phyloP scores from a whole-genome alignment of 2,888 invertebrate genomes.

The Lathronympha strigana region DNA sequence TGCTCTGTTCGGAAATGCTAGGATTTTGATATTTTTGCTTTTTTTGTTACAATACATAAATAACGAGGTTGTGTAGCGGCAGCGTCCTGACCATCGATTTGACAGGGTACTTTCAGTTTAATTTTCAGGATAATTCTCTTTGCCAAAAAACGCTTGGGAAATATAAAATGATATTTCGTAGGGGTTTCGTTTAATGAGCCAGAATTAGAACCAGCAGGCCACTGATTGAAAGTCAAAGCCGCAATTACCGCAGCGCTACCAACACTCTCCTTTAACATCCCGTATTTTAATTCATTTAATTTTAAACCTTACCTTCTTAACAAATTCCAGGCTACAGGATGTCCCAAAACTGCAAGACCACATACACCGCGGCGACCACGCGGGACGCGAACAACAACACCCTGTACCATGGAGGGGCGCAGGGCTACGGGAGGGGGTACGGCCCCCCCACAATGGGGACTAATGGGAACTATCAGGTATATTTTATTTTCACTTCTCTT shows the following conservation, averaged over 20 bases:
- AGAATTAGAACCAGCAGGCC: too few species aligned
- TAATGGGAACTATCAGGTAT: constrained; percentile 72
- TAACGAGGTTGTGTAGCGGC: too few species aligned
- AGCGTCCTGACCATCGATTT: too few species aligned
- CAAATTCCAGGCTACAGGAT: constrained; percentile 61
- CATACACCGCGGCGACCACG: constrained; percentile 78
- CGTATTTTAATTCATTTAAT: not conserved
- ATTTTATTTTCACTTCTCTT: too few species aligned
- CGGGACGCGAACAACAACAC: constrained; percentile 86
- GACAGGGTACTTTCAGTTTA: too few species aligned
- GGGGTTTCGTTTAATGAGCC: too few species aligned
- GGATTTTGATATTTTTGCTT: not conserved
- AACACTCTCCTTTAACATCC: too few species aligned
- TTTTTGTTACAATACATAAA: not conserved
- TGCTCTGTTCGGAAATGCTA: constrained; percentile 1
- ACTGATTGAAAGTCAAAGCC: too few species aligned
- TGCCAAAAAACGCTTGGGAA: too few species aligned
- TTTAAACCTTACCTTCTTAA: not conserved
- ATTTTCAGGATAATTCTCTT: too few species aligned
- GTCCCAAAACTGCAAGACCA: constrained; percentile 85
- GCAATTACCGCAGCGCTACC: too few species aligned
- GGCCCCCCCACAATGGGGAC: constrained; percentile 64
- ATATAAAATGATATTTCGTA: too few species aligned
- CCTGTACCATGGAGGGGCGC: constrained; percentile 74
- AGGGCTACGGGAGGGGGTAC: constrained; percentile 66